A percentile compares a stretch with the other conserved stretches of the same genome.
These are phyloP conservation scores for Coendou prehensilis DNA, from an alignment of 2,797 vertebrate genomes.

Conservation along the genomic window DNA sequence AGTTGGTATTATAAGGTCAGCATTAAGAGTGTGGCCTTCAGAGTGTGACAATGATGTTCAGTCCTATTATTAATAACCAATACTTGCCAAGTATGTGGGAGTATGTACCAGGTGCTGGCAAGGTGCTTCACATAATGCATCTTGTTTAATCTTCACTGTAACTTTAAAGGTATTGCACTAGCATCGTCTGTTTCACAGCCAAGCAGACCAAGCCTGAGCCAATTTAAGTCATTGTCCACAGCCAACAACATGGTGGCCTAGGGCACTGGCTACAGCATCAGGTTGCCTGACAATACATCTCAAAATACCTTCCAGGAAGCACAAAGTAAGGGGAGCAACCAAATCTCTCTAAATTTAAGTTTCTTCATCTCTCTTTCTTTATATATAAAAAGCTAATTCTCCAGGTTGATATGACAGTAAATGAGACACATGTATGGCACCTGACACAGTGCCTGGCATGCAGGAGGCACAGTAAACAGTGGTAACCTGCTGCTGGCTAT, in stretches of 20 bases:
- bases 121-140: neutral
- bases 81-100: neutral
- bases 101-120: fast-evolving
- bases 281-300: neutral
- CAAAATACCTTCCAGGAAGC: neutral
- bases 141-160: neutral
- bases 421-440: neutral
- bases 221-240: neutral
- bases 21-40: neutral
- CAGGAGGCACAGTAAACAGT: neutral
- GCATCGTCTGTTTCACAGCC: neutral
- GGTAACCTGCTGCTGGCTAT: neutral
- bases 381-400: neutral
- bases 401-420: neutral
- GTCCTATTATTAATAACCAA: neutral
- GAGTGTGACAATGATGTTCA: neutral
- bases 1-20: neutral
- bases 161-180: neutral
- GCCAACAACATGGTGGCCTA: neutral
- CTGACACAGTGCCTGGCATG: neutral
- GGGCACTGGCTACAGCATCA: neutral
- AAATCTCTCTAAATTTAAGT: neutral
- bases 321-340: neutral
- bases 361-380: neutral
- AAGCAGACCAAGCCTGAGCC: neutral